Evolutionary conservation across 2,113 vertebrate species (phyloP).

Genomic region (Orientallactaga bullata): DNA sequence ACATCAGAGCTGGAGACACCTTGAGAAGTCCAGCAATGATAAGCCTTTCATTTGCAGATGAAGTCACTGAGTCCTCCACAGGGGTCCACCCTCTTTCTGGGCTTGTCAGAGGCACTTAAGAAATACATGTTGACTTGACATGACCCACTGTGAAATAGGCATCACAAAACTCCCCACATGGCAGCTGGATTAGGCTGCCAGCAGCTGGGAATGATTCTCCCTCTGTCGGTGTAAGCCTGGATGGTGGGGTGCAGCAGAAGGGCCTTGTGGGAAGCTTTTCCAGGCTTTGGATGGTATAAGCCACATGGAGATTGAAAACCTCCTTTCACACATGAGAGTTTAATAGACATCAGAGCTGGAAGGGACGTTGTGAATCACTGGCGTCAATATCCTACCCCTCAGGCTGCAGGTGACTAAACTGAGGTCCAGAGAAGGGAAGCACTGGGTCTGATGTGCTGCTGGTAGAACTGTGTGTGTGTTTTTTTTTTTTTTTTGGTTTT

Average conservation of each 20-base stretch:
- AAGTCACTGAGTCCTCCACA: conserved; percentile 66
- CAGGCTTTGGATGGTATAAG: background rate
- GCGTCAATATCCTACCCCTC: background rate
- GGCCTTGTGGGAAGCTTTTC: conserved; percentile 50
- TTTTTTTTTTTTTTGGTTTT: too few species aligned
- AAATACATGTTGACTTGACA: conserved; percentile 80
- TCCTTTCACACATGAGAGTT: conserved; percentile 44
- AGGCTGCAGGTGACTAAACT: conserved; percentile 3
- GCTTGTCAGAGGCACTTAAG: conserved; percentile 80
- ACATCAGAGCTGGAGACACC: conserved; percentile 39
- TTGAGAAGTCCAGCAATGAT: background rate
- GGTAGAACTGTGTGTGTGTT: background rate
- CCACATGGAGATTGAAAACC: background rate
- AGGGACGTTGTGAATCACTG: background rate
- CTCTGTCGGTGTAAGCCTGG: conserved; percentile 45
- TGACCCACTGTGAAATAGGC: conserved; percentile 74
- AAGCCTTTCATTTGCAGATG: conserved; percentile 72
- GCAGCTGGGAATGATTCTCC: conserved; percentile 79
- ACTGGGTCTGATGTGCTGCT: background rate
- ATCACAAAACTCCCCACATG: conserved; percentile 73
- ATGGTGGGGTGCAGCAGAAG: background rate
- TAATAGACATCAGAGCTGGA: conserved; percentile 52
- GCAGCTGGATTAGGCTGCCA: conserved; percentile 67
- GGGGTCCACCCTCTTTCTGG: conserved; percentile 70
- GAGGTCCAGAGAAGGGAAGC: background rate